Evolutionary conservation across 2,888 invertebrate genomes (phyloP).

Genomic region (Pristionchus arcanus): DNA sequence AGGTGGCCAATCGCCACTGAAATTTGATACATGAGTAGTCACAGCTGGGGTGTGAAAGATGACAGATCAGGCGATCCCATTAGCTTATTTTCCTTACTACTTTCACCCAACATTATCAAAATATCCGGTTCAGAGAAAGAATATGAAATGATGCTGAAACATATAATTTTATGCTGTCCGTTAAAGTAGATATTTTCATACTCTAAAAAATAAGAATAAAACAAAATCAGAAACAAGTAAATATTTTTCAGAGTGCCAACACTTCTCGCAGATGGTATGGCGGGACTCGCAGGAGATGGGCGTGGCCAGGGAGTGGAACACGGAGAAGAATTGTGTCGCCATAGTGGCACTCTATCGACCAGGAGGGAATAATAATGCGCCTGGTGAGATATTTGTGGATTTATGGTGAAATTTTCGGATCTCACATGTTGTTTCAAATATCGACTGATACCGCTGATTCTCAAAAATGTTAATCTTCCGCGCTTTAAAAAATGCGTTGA

Average conservation of each 20-base stretch:
- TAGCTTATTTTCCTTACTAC: too few relatives aligned
- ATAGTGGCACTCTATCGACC: constrained; percentile 79
- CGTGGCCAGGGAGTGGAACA: constrained; percentile 76
- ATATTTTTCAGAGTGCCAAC: constrained; percentile 74
- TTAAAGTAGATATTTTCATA: too few relatives aligned
- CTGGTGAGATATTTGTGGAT: constrained; percentile 61
- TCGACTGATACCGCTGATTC: too few relatives aligned
- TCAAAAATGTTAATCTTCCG: too few relatives aligned
- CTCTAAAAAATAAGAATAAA: too few relatives aligned
- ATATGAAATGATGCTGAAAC: not conserved
- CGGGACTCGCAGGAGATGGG: constrained; percentile 73
- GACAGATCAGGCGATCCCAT: too few relatives aligned
- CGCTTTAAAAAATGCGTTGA: too few relatives aligned
- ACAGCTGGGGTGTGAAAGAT: too few relatives aligned
- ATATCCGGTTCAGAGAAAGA: too few relatives aligned
- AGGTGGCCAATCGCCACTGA: not conserved
- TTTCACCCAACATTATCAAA: too few relatives aligned
- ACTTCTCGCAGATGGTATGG: constrained; percentile 79
- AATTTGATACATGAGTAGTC: not conserved
- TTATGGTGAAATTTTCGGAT: not conserved
- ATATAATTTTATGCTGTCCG: too few relatives aligned
- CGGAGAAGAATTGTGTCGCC: constrained; percentile 75
- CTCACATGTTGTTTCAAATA: too few relatives aligned
- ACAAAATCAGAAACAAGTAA: not conserved
- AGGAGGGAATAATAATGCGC: constrained; percentile 77